Base-by-base conservation (phyloP, 2,113 vertebrate genomes). In the Bubo bubo region DNA sequence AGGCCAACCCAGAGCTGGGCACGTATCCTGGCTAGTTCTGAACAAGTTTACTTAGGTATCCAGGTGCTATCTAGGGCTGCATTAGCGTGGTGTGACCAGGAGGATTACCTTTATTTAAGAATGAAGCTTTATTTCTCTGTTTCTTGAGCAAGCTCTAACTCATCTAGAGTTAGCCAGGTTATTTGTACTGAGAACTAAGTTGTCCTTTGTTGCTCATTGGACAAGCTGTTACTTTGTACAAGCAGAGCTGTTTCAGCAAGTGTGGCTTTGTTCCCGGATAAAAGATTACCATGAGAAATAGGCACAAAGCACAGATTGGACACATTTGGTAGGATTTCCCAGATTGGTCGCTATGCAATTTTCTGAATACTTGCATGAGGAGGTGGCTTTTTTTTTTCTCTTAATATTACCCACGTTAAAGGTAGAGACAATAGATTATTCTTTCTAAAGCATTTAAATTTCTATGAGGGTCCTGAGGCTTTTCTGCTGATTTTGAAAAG, bases 191-290 rank as follows among this genome's bases (percentile, higher is more conserved):
- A 76, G 67, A 90, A 35, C 75, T 80, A 66, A 60, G 73, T 49
- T 39, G 59, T 68, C 53, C 86, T 92, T 86, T 79, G 92, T 91
- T 86, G 74, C 75, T 53, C 56, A 2, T 3, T 76, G 88, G 81
- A 73, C 49, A 66, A 14, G 3, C 81, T 90, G 81, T 82, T 88
- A 34, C 77, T 85, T 79, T 72, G 28, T n/a, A 17, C 21, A 41
- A 60, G 60, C 73, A 53, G 74, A 87, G 73, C 90, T 96, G 90
- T 85, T 90, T 66, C 84, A 94, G 90, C 77, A 79, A 64, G 45
- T 5, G 3, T 43, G 79, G 50, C 79, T 80, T 92, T 94, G 90
- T 96, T 95, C 85, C 81, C 95, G 45, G 81, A 88, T 88, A 70
- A 89, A 75, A 94, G 85, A 88, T 73, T 49, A 35, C 82, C 59